Evolutionary conservation across 2,888 invertebrate genomes (phyloP).

Genomic region (Chymomyza procnemis): DNA sequence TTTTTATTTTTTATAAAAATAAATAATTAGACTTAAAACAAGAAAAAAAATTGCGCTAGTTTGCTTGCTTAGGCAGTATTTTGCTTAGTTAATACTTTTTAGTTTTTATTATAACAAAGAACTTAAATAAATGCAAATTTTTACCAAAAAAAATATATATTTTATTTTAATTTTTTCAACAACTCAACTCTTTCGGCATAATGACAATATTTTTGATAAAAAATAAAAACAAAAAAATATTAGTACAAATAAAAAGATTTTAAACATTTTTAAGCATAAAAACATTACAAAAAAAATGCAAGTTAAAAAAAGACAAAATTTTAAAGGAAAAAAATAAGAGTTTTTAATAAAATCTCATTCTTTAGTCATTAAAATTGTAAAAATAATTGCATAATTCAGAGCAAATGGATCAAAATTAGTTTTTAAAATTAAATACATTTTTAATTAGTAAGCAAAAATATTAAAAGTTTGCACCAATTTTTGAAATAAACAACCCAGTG

Average conservation of each 20-base stretch:
- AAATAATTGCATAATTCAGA: constrained; percentile 43
- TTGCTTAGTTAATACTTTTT: constrained; percentile 25
- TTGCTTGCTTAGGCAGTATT: constrained; percentile 48
- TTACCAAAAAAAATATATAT: background rate
- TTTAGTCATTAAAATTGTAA: background rate
- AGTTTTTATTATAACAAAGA: constrained; percentile 31
- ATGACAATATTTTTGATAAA: constrained; percentile 68
- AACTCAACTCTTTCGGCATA: constrained; percentile 47
- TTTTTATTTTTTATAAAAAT: constrained; percentile 32
- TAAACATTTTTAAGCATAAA: constrained; percentile 24
- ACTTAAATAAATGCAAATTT: constrained; percentile 30
- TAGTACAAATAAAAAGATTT: constrained; percentile 67
- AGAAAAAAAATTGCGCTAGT: constrained; percentile 22
- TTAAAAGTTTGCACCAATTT: constrained; percentile 1
- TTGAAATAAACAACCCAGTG: constrained; percentile 22
- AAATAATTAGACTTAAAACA: constrained; percentile 40
- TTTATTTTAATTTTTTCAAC: constrained; percentile 5
- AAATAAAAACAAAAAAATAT: constrained; percentile 46
- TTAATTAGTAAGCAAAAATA: constrained; percentile 23
- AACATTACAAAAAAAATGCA: constrained; percentile 7
- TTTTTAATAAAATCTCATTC: background rate
- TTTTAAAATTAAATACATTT: constrained; percentile 25
- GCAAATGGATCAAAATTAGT: constrained; percentile 66
- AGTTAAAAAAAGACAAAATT: background rate
- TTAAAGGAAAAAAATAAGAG: background rate